These are phyloP conservation scores for Hyppa rectilinea DNA, from an alignment of 2,888 invertebrate genomes.

Conservation along the genomic window DNA sequence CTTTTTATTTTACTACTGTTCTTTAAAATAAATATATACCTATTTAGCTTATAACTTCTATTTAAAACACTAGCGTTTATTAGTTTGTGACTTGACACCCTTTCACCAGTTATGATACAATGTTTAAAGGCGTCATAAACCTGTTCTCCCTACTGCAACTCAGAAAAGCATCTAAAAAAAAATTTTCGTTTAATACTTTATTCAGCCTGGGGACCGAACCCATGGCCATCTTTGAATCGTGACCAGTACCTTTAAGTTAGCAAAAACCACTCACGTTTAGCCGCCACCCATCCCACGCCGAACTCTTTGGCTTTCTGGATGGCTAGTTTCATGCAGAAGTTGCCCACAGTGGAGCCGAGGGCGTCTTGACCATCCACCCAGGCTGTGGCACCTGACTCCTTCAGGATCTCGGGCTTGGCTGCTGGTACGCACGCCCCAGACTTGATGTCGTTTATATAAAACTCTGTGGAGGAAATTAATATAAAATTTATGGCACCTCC, in stretches of 20 bases:
- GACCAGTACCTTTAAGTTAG: neutral
- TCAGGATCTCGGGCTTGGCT: conserved; percentile 92
- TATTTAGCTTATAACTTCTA: too few relatives aligned
- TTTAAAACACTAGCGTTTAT: too few relatives aligned
- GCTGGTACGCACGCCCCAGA: conserved; percentile 91
- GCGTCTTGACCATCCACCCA: conserved; percentile 95
- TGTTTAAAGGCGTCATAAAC: neutral
- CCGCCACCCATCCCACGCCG: conserved; percentile 96
- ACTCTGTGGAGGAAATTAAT: conserved; percentile 89
- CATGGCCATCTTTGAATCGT: neutral
- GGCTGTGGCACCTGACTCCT: conserved; percentile 92
- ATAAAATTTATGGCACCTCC: too few relatives aligned
- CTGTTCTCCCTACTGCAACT: neutral
- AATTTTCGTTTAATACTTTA: neutral
- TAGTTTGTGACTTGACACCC: neutral
- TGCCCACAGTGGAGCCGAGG: conserved; percentile 95
- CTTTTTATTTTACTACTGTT: neutral
- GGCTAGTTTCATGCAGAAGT: conserved; percentile 95
- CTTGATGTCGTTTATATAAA: conserved; percentile 95
- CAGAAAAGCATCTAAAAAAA: neutral
- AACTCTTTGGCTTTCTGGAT: conserved; percentile 94
- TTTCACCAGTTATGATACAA: neutral
- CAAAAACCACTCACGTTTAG: conserved; percentile 89
- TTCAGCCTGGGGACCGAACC: too few relatives aligned
- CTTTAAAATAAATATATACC: neutral